Evolutionary conservation across 30 jellyfish, hydroid and myxozoan genomes (phyloP), one percentile per base, ranked within the genome.

Genomic region (Aurelia aurita): DNA sequence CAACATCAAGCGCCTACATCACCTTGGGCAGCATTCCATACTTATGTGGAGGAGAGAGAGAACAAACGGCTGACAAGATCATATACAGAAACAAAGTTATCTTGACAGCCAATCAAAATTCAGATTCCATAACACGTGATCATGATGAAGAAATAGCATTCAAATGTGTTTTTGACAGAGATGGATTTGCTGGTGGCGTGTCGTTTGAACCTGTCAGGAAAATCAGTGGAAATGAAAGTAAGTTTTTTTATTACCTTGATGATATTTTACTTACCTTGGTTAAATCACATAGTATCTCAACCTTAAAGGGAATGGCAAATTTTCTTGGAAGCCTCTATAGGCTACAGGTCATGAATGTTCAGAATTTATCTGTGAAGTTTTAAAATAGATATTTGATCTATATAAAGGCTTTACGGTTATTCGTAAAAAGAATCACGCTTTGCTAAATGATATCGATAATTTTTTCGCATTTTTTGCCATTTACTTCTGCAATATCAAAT

Each of bases 11-110:
- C 3, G 5, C 69, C 10, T 26, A 1, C 72, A 72, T 72, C 49
- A 2, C 72, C 3, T n/a, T 72, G n/a, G 85, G 85, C 12, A 72
- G 85, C 44, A 39, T 49, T 7, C 85, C 85, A 49, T 47, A 72
- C 58, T 53, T 13, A 19, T 72, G 85, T 61, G 85, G 85, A 2
- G 72, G 58, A 13, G 26, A 54, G 22, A 49, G 72, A 72, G 34
- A 49, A 61, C 59, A 72, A 31, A 72, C 85, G 1, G 5, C 22
- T 12, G 12, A 4, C 26, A 28, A 72, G 25, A 72, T 72, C 73
- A 25, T 72, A 7, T 72, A 72, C 22, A 72, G 69, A 49, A 72
- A 72, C 5, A 72, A 72, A 19, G 85, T 72, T 11, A 72, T 72
- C 57, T 2, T 72, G 26, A 72, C 72, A 14, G 72, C 85, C 0